Evolutionary conservation across 2,888 invertebrate species (phyloP), one percentile per base, ranked within the genome.

Genomic region (Spilarctia lutea): DNA sequence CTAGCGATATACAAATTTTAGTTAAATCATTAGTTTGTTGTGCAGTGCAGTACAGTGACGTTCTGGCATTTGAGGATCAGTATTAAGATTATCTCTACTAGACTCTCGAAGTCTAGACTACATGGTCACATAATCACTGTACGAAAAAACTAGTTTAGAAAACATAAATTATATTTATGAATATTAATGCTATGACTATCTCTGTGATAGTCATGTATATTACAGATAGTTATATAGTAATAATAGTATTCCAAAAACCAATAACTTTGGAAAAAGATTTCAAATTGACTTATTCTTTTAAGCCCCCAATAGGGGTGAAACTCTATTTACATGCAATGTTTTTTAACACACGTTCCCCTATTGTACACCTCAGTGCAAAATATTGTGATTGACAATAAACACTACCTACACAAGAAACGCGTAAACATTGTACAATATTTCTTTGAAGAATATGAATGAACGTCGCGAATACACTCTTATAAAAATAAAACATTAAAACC

Each of bases 361-460:
- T 83, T 82, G 79, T 82, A 78, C 77, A 76, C 82, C 75, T 33
- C 71, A 56, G 71, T 74, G 75, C 69, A 82, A 84, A 87, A 88
- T 86, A 87, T 89, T 88, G 86, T 88, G 86, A 90, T 89, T 86
- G 88, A 85, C 88, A 89, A 87, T 84, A 88, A 87, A 87, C 85
- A 84, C 82, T 79, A 81, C 83, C 81, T 79, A 82, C 82, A 81
- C 78, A 77, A 85, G 77, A 83, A 87, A 82, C 80, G 82, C 81
- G n/a, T 86, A 88, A 86, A 87, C 81, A 82, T 78, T 63, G 73
- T 66, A 75, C 56, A 84, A 75, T 78, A 80, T 79, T 80, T 75
- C 74, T 45, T 78, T 68, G 45, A 73, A 52, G 63, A 76, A 75
- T 70, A 79, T 73, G 78, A 84, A 83, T 81, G 83, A 85, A 81